Percentiles rank a stretch among this genome's conserved stretches.
Evolutionary conservation across 2,888 invertebrate genomes (phyloP).

Genomic region (Euplagia quadripunctaria): DNA sequence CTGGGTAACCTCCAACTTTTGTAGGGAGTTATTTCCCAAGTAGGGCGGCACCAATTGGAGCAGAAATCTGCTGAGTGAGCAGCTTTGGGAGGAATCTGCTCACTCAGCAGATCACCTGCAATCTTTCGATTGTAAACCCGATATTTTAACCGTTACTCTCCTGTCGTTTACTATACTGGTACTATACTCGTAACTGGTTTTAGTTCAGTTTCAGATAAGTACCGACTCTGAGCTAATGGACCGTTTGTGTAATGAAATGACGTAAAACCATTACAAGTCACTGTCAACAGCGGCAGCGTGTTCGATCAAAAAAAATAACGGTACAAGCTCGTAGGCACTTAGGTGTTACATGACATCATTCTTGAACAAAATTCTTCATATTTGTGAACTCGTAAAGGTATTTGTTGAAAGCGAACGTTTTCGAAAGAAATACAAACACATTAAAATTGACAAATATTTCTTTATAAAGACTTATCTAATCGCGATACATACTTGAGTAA

Average conservation of each 20-base stretch:
- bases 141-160: not conserved
- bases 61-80: no score
- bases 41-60: no score
- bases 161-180: not conserved
- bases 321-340: conserved; percentile 12
- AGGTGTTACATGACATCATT: conserved; percentile 16
- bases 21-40: no score
- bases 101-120: no score
- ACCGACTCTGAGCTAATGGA: conserved; percentile 15
- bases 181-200: not conserved
- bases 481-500: conserved; percentile 56
- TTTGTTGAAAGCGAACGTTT: conserved; percentile 21
- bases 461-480: conserved; percentile 66
- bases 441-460: conserved; percentile 45
- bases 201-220: not conserved
- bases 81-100: no score
- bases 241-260: conserved; percentile 61
- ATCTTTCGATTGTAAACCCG: not conserved
- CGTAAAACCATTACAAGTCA: conserved; percentile 45
- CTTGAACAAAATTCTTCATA: conserved; percentile 5
- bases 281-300: conserved; percentile 7
- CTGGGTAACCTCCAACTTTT: no score
- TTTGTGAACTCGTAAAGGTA: conserved; percentile 22
- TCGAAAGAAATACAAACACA: conserved; percentile 31
- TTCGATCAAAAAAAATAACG: conserved; percentile 16